Evolutionary conservation across 2,113 vertebrate genomes (phyloP), one percentile per base, ranked within the genome.

Genomic region (Candoia aspera): DNA sequence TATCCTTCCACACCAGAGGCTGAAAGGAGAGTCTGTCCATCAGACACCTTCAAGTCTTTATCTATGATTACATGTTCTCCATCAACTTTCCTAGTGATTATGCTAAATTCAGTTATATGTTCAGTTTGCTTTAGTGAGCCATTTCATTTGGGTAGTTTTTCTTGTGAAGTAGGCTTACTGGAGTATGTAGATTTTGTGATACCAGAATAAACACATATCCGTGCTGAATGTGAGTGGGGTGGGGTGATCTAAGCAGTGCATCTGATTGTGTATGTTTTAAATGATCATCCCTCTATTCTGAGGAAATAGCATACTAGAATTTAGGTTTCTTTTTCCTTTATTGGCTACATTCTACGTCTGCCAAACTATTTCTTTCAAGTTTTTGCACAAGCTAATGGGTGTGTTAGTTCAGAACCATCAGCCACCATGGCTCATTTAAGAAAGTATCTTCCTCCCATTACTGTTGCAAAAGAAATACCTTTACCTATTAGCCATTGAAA

Each of bases 41-140:
- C 79, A 92, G 46, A 64, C 33, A 46, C 79, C 79, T 54, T 92
- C 86, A 83, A 29, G 33, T 6, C 60, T 46, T 89, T 89, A 89
- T 92, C 91, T 85, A n/a, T 85, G 87, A 89, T 92, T 84, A 89
- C 23, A 64, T 89, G 87, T 89, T 89, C 46, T 62, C 83, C 73
- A 60, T 64, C 57, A 89, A n/a, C 55, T 85, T 17, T 84, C 79
- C 73, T 84, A 23, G 57, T 62, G 79, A 85, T 29, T 89, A 59
- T 85, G 58, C 58, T 89, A 60, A 89, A 92, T 92, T 59, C 37
- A 92, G 62, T 64, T 89, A 89, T 62, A 55, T 89, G 73, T 55
- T 54, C 13, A 5, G 15, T 84, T 33, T 8, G 54, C 55, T 84
- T 92, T 37, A 33, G 6, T 23, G 1, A 60, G 42, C 37, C 2